Conservation (phyloP, 2,113 vertebrate genomes). For the Epinephelus moara region DNA sequence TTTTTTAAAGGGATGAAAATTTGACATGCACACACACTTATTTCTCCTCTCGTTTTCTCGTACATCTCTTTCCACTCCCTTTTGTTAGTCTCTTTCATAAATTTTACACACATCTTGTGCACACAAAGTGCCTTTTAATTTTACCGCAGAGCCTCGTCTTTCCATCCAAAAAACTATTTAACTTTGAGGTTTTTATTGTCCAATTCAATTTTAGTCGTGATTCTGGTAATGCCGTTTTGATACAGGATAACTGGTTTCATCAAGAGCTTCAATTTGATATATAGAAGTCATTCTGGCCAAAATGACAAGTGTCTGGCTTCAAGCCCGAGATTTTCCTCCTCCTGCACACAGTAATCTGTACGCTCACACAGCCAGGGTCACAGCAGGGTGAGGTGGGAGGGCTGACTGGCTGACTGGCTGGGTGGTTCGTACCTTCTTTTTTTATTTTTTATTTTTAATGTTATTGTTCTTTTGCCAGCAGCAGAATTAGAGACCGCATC, state of each 20-base stretch:
- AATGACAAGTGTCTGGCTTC: constrained; percentile 70
- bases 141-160: background rate
- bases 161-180: constrained; percentile 19
- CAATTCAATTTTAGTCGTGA: constrained; percentile 33
- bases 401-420: constrained; percentile 20
- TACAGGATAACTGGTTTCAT: constrained; percentile 54
- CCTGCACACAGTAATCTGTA: constrained; percentile 29
- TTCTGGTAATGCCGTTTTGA: constrained; percentile 58
- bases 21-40: background rate
- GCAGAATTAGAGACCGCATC: constrained; percentile 56
- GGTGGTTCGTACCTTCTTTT: constrained; percentile 35
- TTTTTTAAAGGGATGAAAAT: constrained; percentile 15
- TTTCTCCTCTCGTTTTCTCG: background rate
- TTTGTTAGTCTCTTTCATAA: constrained; percentile 3
- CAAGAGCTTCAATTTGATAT: constrained; percentile 53
- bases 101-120: constrained; percentile 15
- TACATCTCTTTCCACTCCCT: background rate
- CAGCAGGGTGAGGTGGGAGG: constrained; percentile 50
- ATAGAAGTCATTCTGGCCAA: constrained; percentile 47
- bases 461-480: constrained; percentile 62
- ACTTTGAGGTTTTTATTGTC: constrained; percentile 41
- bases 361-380: constrained; percentile 51
- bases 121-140: background rate
- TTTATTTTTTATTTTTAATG: background rate
- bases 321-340: constrained; percentile 46